Conservation (phyloP, 2,113 vertebrate genomes). For the Oncorhynchus clarkii region DNA sequence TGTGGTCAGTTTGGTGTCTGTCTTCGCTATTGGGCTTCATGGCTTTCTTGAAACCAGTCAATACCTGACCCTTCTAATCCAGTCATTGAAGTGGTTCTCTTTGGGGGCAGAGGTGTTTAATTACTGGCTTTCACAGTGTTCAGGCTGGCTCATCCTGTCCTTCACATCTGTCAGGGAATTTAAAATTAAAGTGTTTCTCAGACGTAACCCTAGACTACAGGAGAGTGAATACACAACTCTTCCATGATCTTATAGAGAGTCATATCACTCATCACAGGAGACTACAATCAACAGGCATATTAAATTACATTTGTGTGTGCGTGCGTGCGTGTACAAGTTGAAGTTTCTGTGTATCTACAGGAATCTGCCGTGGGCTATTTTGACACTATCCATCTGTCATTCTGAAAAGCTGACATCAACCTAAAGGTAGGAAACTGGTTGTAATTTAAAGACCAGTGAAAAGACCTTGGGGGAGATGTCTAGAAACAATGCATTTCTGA, state of each 20-base stretch:
- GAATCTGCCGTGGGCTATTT: background rate
- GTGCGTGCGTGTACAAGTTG: background rate
- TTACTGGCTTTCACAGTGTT: conserved; percentile 61
- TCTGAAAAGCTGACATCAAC: conserved; percentile 32
- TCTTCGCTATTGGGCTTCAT: background rate
- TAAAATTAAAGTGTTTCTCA: conserved; percentile 29
- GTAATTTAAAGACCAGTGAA: conserved; percentile 32
- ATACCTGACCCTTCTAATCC: background rate
- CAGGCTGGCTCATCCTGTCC: conserved; percentile 42
- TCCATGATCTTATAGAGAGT: conserved; percentile 17
- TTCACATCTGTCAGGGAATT: conserved; percentile 7
- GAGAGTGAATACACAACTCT: conserved; percentile 23
- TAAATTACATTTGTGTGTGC: conserved; percentile 9
- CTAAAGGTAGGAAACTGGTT: conserved; percentile 9
- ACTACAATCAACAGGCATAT: conserved; percentile 27
- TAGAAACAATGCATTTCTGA: conserved; percentile 37
- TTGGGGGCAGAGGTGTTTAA: conserved; percentile 64
- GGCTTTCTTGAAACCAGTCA: background rate
- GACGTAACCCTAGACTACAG: conserved; percentile 10
- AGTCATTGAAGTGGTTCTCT: conserved; percentile 20
- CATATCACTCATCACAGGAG: conserved; percentile 20
- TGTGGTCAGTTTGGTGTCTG: background rate
- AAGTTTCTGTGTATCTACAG: background rate
- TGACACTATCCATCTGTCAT: conserved; percentile 14
- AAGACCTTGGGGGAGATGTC: conserved; percentile 26